These are phyloP conservation scores for Esox niger DNA, from an alignment of 2,113 vertebrate genomes.

Conservation along the genomic window DNA sequence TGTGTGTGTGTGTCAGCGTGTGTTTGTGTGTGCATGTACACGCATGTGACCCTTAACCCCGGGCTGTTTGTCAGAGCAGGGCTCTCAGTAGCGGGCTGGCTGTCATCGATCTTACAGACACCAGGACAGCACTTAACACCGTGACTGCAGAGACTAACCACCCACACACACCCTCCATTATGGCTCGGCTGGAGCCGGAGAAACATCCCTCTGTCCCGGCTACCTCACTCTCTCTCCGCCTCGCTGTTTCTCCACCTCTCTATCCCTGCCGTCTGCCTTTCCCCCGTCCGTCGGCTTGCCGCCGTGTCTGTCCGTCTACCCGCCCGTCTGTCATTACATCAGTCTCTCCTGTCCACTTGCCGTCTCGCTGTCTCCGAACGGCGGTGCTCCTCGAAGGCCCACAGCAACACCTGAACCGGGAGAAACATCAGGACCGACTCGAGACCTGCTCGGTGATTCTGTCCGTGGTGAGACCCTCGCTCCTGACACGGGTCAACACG, in stretches of 20 bases:
- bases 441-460: too few relatives aligned
- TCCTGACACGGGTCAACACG: neutral
- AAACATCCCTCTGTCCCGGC: neutral
- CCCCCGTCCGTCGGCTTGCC: too few relatives aligned
- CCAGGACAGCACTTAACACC: conserved; percentile 81
- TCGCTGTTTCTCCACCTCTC: neutral
- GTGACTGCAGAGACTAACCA: conserved; percentile 74
- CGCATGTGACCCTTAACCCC: conserved; percentile 79
- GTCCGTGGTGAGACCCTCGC: too few relatives aligned
- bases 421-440: too few relatives aligned
- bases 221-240: neutral
- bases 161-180: conserved; percentile 74
- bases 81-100: conserved; percentile 37
- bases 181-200: conserved; percentile 58
- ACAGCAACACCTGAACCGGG: too few relatives aligned
- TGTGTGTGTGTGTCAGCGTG: conserved; percentile 74
- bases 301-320: too few relatives aligned
- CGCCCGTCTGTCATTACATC: neutral
- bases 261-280: too few relatives aligned
- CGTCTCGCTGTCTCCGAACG: neutral
- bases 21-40: conserved; percentile 75
- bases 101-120: conserved; percentile 75
- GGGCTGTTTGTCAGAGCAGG: conserved; percentile 76
- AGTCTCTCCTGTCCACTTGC: neutral
- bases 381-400: too few relatives aligned